Evolutionary conservation across 1,140 invertebrate species (phyloP).

Genomic region (Lysiphlebus fabarum): DNA sequence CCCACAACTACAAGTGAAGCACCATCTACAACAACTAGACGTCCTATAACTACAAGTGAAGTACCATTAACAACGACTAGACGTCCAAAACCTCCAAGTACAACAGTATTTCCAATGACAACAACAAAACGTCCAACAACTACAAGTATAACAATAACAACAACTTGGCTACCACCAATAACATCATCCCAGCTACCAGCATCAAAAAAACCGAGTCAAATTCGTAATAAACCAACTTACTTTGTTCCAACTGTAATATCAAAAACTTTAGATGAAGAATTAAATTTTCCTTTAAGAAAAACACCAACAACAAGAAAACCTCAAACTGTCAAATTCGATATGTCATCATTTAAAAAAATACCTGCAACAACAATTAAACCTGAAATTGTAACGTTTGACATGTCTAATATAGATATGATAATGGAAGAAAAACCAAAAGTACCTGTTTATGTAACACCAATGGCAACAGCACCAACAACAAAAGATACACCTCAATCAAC

Average conservation of each 20-base stretch:
- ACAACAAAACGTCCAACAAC: constrained; percentile 4
- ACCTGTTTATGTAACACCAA: constrained; percentile 45
- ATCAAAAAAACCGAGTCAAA: not conserved
- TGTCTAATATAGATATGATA: constrained; percentile 17
- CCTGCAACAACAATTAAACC: not conserved
- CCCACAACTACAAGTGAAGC: constrained; percentile 26
- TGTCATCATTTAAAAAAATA: no score
- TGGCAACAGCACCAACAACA: constrained; percentile 32
- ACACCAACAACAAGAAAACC: not conserved
- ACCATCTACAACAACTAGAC: constrained; percentile 4
- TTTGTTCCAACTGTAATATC: constrained; percentile 36
- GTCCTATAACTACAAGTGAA: not conserved
- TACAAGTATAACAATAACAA: constrained; percentile 4
- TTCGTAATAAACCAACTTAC: constrained; percentile 4
- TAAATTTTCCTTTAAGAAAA: not conserved
- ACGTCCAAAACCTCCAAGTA: not conserved
- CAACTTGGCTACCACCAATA: not conserved
- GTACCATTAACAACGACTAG: no score
- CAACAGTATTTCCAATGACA: constrained; percentile 7
- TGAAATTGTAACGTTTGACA: constrained; percentile 9
- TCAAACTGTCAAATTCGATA: no score
- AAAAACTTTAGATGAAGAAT: not conserved
- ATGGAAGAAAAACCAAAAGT: constrained; percentile 26
- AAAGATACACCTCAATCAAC: constrained; percentile 15
- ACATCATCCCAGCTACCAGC: not conserved